Evolutionary conservation across 2,888 invertebrate species (phyloP).

Genomic region (Ligdia adustata): DNA sequence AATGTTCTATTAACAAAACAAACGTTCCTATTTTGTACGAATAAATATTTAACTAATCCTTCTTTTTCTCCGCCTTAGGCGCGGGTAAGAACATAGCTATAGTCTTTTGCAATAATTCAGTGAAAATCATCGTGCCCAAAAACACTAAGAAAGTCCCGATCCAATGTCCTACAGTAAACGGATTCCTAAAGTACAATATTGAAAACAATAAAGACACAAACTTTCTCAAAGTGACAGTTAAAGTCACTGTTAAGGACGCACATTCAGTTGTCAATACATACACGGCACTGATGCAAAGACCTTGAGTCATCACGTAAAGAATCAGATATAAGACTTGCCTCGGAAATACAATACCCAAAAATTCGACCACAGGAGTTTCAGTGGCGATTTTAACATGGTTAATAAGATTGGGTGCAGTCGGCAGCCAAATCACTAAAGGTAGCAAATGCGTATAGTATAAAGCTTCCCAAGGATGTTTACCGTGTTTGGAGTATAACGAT

Average conservation of each 20-base stretch:
- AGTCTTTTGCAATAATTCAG: slow-evolving; percentile 87
- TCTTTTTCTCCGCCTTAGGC: slow-evolving; percentile 58
- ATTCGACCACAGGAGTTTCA: slow-evolving; percentile 85
- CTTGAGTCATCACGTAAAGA: slow-evolving; percentile 95
- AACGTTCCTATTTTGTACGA: too few species aligned
- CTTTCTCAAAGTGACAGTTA: slow-evolving; percentile 97
- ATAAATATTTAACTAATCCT: slow-evolving; percentile 45
- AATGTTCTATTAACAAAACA: too few species aligned
- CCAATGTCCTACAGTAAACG: slow-evolving; percentile 96
- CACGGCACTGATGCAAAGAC: slow-evolving; percentile 96
- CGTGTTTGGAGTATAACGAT: slow-evolving; percentile 90
- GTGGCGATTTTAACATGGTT: slow-evolving; percentile 90
- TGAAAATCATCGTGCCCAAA: slow-evolving; percentile 95
- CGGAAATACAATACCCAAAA: slow-evolving; percentile 87
- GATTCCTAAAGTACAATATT: slow-evolving; percentile 96
- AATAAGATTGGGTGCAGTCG: slow-evolving; percentile 90
- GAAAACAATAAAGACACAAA: slow-evolving; percentile 98
- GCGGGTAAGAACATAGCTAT: slow-evolving; percentile 60
- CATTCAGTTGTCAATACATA: slow-evolving; percentile 97
- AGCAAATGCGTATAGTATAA: slow-evolving; percentile 95
- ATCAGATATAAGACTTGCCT: slow-evolving; percentile 90
- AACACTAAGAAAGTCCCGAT: slow-evolving; percentile 95
- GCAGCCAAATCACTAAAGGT: slow-evolving; percentile 94
- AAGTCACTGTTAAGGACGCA: slow-evolving; percentile 95
- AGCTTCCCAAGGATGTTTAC: slow-evolving; percentile 96